A percentile compares a stretch with the other conserved stretches of the same genome.
Evolutionary conservation across 2,797 vertebrate genomes (phyloP).

Genomic region (Danio aesculapii): DNA sequence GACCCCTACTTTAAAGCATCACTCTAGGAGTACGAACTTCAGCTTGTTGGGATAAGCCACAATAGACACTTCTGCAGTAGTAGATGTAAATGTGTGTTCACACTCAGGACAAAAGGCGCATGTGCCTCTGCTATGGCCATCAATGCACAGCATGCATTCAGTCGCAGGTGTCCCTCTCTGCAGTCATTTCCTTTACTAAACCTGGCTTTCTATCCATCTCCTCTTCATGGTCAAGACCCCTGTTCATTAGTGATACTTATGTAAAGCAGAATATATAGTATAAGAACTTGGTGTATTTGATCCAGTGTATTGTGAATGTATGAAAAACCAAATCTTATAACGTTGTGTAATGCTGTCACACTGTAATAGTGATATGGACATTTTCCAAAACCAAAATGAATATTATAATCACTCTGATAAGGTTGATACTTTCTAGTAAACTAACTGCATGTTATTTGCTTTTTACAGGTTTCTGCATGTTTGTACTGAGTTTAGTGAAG

Average conservation of each 20-base stretch:
- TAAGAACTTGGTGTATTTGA: not conserved
- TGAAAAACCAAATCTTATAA: not conserved
- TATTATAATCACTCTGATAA: not conserved
- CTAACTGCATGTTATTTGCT: constrained; percentile 81
- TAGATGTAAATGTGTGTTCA: constrained; percentile 1
- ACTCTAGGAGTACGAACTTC: not conserved
- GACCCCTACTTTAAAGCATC: not conserved
- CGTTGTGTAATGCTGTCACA: constrained; percentile 3
- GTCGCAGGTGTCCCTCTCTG: not conserved
- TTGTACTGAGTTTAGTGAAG: constrained; percentile 99
- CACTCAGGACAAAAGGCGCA: not conserved
- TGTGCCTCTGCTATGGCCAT: constrained; percentile 22
- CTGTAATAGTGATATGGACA: not conserved
- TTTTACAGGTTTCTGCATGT: constrained; percentile 99
- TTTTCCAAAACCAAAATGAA: not conserved
- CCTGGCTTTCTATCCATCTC: not conserved
- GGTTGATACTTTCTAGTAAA: constrained; percentile 30
- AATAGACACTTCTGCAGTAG: no score
- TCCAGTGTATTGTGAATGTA: not conserved
- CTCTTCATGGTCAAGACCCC: not conserved
- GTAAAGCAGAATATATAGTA: not conserved
- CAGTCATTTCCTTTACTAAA: constrained; percentile 2
- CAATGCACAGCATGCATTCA: constrained; percentile 20
- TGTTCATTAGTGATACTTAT: no score
- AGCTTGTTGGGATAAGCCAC: no score